A percentile compares a stretch with the other conserved stretches of the same genome.
phyloP scores from a whole-genome alignment of 2,113 vertebrate species.

The Phocoena phocoena region DNA sequence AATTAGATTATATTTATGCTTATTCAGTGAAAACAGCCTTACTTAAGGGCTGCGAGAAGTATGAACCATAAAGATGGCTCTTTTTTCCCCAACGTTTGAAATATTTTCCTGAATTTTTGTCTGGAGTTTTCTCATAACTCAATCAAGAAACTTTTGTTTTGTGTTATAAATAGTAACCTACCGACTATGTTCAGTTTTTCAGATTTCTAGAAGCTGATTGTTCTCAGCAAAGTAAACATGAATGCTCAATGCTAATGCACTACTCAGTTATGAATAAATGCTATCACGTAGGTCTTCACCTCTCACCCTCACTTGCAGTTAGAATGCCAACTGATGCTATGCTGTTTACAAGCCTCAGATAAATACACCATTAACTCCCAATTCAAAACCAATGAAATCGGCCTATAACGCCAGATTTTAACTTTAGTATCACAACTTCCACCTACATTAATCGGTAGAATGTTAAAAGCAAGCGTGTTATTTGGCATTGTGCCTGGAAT shows the following conservation, averaged over 20 bases:
- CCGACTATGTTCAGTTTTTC: not conserved
- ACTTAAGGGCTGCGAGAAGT: not conserved
- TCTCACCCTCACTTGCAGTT: not conserved
- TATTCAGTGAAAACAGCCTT: not conserved
- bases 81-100: not conserved
- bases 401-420: not conserved
- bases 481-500: not conserved
- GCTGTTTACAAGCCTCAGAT: not conserved
- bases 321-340: not conserved
- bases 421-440: not conserved
- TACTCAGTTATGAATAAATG: not conserved
- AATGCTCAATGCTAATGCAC: not conserved
- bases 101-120: not conserved
- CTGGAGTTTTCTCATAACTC: not conserved
- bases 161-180: not conserved
- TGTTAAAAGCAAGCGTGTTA: not conserved
- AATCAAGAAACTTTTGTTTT: conserved; percentile 32
- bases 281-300: not conserved
- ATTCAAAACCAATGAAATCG: not conserved
- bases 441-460: not conserved
- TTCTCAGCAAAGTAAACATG: not conserved
- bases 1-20: not conserved
- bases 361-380: not conserved
- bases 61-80: not conserved
- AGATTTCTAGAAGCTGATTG: not conserved